Conservation (phyloP, 2,888 invertebrate genomes). For the Drosophila vallismaia region DNA sequence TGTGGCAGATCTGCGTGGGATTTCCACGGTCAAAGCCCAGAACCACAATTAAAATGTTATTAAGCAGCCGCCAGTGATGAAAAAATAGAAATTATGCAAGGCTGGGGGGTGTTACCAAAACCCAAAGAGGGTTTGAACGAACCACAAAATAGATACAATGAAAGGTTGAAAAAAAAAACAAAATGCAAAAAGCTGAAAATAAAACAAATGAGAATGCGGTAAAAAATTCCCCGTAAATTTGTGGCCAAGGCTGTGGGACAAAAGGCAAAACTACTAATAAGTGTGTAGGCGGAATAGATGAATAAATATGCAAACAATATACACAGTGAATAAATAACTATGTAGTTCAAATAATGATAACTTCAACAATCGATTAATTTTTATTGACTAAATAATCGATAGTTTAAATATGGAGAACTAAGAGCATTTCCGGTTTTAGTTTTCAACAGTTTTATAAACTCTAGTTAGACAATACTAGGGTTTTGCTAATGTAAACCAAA, state of each 20-base stretch:
- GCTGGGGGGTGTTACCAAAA: constrained; percentile 32
- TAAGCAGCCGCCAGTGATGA: constrained; percentile 58
- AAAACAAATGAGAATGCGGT: constrained; percentile 37
- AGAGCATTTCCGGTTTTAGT: too few relatives aligned
- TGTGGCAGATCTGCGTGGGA: constrained; percentile 53
- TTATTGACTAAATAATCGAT: too few relatives aligned
- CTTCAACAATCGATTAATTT: too few relatives aligned
- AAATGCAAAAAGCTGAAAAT: neutral
- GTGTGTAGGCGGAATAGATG: constrained; percentile 15
- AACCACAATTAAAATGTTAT: constrained; percentile 78
- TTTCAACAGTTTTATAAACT: too few relatives aligned
- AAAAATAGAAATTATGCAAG: constrained; percentile 63
- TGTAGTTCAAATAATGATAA: too few relatives aligned
- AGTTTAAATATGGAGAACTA: too few relatives aligned
- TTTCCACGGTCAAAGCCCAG: constrained; percentile 69
- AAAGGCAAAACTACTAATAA: constrained; percentile 32
- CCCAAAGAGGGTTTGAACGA: constrained; percentile 16
- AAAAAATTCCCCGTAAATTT: constrained; percentile 32
- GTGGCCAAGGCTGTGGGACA: constrained; percentile 34
- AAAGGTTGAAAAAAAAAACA: constrained; percentile 9
- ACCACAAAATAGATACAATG: constrained; percentile 39
- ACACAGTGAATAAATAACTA: neutral
- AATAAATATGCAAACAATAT: neutral
- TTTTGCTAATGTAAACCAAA: too few relatives aligned
- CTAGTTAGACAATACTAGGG: too few relatives aligned